phyloP scores from a whole-genome alignment of 2,888 invertebrate species.

The Endotricha flammealis region DNA sequence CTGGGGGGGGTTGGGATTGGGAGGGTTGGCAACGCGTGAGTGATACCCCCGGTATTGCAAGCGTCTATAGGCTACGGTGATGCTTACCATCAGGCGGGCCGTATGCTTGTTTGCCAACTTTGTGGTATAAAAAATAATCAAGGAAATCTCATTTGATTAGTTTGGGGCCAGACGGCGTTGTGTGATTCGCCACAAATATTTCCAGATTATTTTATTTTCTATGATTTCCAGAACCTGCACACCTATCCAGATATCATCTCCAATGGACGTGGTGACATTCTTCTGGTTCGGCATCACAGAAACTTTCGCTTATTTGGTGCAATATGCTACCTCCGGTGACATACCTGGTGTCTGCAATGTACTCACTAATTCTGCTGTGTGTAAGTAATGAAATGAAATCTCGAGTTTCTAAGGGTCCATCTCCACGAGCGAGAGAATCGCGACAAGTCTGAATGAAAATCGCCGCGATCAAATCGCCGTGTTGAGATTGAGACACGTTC shows the following conservation, averaged over 20 bases:
- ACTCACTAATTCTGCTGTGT: constrained; percentile 32
- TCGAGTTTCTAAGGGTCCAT: neutral
- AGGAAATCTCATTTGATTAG: constrained; percentile 41
- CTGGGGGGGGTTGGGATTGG: too few species aligned
- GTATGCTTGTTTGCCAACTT: too few species aligned
- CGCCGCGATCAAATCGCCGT: too few species aligned
- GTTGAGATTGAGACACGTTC: neutral
- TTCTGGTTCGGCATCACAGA: constrained; percentile 61
- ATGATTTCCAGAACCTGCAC: constrained; percentile 50
- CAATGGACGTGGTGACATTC: constrained; percentile 58
- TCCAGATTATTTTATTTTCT: neutral
- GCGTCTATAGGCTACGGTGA: too few species aligned
- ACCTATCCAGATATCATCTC: constrained; percentile 30
- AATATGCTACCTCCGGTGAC: constrained; percentile 46
- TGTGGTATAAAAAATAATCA: constrained; percentile 61
- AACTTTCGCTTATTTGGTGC: constrained; percentile 55
- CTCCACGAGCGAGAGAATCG: too few species aligned
- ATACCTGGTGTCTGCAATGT: constrained; percentile 41
- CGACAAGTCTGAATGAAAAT: too few species aligned
- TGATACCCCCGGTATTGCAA: too few species aligned
- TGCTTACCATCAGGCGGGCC: too few species aligned
- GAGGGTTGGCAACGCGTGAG: too few species aligned
- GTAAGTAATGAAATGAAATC: constrained; percentile 26
- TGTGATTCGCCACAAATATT: too few species aligned
- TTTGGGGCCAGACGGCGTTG: too few species aligned